Evolutionary conservation across 2,888 invertebrate genomes (phyloP).

Genomic region (Drosophila acutilabella): DNA sequence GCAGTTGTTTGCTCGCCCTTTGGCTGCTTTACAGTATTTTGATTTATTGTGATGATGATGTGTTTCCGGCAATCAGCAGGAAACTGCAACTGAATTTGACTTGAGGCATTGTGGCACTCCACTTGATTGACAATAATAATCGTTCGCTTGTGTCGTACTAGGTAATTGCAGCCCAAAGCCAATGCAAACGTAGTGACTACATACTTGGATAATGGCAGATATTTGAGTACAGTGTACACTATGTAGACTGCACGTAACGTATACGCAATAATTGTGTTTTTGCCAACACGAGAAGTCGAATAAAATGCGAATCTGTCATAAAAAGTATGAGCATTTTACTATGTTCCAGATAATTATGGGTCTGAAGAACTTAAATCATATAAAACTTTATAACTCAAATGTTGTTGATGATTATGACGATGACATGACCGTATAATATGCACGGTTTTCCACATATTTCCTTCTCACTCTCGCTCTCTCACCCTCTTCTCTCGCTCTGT

Average conservation of each 20-base stretch:
- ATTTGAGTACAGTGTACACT: neutral
- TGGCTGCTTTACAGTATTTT: constrained; percentile 18
- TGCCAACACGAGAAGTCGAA: constrained; percentile 17
- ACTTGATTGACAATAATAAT: constrained; percentile 76
- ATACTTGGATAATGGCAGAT: neutral
- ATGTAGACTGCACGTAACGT: neutral
- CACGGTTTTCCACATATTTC: constrained; percentile 44
- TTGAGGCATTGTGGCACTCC: constrained; percentile 62
- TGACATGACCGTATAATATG: constrained; percentile 51
- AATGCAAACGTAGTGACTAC: constrained; percentile 8
- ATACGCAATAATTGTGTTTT: constrained; percentile 11
- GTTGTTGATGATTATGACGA: constrained; percentile 64
- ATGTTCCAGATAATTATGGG: constrained; percentile 48
- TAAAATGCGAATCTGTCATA: constrained; percentile 24
- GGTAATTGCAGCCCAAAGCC: constrained; percentile 34
- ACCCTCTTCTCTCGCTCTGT: too few relatives aligned
- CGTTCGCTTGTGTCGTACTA: constrained; percentile 33
- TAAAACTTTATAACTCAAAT: constrained; percentile 76
- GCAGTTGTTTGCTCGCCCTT: constrained; percentile 2
- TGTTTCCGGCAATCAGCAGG: constrained; percentile 48
- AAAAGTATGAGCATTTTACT: constrained; percentile 43
- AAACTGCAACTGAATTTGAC: constrained; percentile 42
- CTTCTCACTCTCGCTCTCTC: neutral
- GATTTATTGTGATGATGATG: constrained; percentile 53
- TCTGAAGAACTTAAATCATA: constrained; percentile 62